Evolutionary conservation across 1,140 invertebrate species (phyloP).

Genomic region (Laodelphax striatellus): DNA sequence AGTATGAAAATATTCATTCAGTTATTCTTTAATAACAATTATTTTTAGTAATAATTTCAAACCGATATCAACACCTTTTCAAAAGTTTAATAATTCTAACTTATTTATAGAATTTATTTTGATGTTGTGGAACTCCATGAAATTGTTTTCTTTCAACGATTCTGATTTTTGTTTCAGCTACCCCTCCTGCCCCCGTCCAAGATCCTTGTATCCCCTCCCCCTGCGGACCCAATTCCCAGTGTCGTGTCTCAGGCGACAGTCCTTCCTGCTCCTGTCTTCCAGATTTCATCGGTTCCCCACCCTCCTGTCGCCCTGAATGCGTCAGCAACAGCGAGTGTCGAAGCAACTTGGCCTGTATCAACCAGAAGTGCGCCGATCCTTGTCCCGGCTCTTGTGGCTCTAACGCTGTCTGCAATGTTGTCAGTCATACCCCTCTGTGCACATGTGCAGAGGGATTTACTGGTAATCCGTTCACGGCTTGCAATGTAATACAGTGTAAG

Average conservation of each 20-base stretch:
- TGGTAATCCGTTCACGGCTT: constrained; percentile 45
- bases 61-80: no score
- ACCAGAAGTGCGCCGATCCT: constrained; percentile 54
- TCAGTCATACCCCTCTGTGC: constrained; percentile 51
- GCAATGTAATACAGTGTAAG: constrained; percentile 20
- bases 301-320: constrained; percentile 54
- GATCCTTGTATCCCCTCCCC: constrained; percentile 54
- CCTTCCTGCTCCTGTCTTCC: constrained; percentile 51
- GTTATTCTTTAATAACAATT: no score
- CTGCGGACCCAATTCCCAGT: constrained; percentile 57
- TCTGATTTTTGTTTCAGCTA: constrained; percentile 7
- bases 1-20: no score
- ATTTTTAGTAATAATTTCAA: no score
- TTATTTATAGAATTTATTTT: no score
- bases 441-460: constrained; percentile 42
- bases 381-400: constrained; percentile 49
- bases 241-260: constrained; percentile 41
- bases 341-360: constrained; percentile 47
- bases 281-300: constrained; percentile 45
- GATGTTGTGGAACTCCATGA: no score
- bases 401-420: constrained; percentile 50
- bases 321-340: constrained; percentile 48
- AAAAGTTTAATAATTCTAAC: no score
- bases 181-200: constrained; percentile 21
- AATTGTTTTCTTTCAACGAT: no score